Evolutionary conservation across 2,113 vertebrate genomes (phyloP).

Genomic region (Ellobius talpinus): DNA sequence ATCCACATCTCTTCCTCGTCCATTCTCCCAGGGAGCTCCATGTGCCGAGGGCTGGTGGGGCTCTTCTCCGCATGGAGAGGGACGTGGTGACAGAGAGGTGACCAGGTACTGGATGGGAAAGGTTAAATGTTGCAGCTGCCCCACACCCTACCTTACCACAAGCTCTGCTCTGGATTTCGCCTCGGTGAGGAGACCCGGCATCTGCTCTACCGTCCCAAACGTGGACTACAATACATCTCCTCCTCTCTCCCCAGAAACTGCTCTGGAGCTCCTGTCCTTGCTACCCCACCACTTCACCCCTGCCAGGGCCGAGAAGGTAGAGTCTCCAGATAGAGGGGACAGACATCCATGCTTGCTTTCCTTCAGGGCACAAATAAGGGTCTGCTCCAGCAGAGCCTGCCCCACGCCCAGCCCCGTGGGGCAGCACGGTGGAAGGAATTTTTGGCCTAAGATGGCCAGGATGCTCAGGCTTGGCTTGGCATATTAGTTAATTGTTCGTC

Average conservation of each 20-base stretch:
- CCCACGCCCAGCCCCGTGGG: fast-evolving
- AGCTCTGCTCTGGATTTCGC: background rate
- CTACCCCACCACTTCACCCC: too few relatives aligned
- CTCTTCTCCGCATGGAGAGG: background rate
- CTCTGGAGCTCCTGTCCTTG: background rate
- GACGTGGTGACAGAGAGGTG: background rate
- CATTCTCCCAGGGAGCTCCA: background rate
- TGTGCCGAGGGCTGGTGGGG: background rate
- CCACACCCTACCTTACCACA: background rate
- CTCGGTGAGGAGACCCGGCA: background rate
- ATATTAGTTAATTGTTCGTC: background rate
- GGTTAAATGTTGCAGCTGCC: background rate
- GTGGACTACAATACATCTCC: background rate
- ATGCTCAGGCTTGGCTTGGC: background rate
- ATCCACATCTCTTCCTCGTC: background rate
- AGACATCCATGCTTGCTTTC: background rate
- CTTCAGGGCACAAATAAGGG: background rate
- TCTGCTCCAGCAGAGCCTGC: too few relatives aligned
- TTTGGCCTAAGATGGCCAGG: background rate
- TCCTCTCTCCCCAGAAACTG: background rate
- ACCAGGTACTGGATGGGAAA: background rate
- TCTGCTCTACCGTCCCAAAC: background rate
- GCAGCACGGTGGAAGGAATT: background rate
- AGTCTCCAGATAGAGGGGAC: background rate
- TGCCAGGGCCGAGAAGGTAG: background rate